These are phyloP conservation scores for Ornithoptera alexandrae DNA, from an alignment of 2,888 invertebrate species.

Conservation along the genomic window DNA sequence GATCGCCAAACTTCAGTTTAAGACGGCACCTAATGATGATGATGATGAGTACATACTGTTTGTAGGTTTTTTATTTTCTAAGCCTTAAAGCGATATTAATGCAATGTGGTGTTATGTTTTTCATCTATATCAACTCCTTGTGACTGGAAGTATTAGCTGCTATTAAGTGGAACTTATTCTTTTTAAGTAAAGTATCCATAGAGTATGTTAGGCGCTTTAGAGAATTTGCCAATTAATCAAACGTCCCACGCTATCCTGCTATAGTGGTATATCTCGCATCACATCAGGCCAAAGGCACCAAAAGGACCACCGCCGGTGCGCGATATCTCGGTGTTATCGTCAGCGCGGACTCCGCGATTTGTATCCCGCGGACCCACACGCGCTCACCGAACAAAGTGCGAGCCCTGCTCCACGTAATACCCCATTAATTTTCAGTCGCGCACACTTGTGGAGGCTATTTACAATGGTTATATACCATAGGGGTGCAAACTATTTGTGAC, in stretches of 20 bases:
- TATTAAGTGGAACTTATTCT: too few relatives aligned
- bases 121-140: too few relatives aligned
- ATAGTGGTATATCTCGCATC: background rate
- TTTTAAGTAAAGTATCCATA: too few relatives aligned
- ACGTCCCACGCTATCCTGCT: constrained; percentile 7
- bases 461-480: constrained; percentile 1
- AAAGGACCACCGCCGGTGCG: constrained; percentile 26
- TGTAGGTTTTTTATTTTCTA: too few relatives aligned
- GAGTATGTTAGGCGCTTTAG: too few relatives aligned
- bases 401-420: constrained; percentile 28
- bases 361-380: constrained; percentile 34
- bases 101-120: too few relatives aligned
- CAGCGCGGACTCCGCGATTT: constrained; percentile 33
- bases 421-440: constrained; percentile 34
- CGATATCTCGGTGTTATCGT: constrained; percentile 36
- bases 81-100: too few relatives aligned
- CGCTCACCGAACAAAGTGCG: constrained; percentile 29
- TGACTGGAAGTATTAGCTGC: too few relatives aligned
- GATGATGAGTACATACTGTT: too few relatives aligned
- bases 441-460: constrained; percentile 22
- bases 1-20: too few relatives aligned
- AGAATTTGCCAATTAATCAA: background rate
- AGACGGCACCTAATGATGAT: too few relatives aligned
- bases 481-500: too few relatives aligned
- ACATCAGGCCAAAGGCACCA: constrained; percentile 8